phyloP scores from a whole-genome alignment of 2,888 invertebrate genomes.

The Spilarctia lutea region DNA sequence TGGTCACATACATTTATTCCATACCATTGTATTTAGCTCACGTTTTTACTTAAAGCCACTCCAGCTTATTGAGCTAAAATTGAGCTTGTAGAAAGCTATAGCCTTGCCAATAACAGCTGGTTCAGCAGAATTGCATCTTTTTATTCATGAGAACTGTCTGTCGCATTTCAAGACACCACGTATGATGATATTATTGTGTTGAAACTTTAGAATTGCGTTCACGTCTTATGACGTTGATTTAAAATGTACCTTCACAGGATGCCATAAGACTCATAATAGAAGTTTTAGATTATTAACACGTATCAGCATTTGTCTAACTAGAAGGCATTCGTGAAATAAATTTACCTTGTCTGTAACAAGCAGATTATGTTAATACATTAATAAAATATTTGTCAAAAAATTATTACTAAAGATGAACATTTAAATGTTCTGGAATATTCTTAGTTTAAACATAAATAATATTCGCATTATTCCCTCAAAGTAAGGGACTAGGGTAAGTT shows the following conservation, averaged over 20 bases:
- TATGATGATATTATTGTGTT: slow-evolving; percentile 26
- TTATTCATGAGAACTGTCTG: slow-evolving; percentile 52
- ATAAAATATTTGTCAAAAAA: background rate
- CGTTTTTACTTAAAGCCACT: slow-evolving; percentile 16
- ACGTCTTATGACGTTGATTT: background rate
- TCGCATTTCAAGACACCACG: slow-evolving; percentile 15
- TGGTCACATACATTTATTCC: slow-evolving; percentile 5
- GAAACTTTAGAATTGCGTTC: slow-evolving; percentile 9
- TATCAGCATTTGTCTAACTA: background rate
- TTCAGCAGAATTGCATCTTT: slow-evolving; percentile 52
- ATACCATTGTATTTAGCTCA: slow-evolving; percentile 22
- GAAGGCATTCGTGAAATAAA: background rate
- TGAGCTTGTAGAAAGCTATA: slow-evolving; percentile 35
- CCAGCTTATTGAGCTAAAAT: slow-evolving; percentile 43
- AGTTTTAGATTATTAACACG: background rate
- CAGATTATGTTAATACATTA: background rate
- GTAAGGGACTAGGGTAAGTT: too few relatives aligned
- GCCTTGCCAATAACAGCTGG: slow-evolving; percentile 40
- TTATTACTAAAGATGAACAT: background rate
- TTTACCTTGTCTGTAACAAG: background rate
- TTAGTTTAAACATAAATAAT: background rate
- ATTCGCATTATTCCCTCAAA: background rate
- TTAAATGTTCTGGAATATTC: background rate
- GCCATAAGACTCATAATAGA: background rate
- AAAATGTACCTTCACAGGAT: background rate